These are phyloP conservation scores for Gambusia affinis DNA, from an alignment of 2,113 vertebrate genomes.

Conservation along the genomic window DNA sequence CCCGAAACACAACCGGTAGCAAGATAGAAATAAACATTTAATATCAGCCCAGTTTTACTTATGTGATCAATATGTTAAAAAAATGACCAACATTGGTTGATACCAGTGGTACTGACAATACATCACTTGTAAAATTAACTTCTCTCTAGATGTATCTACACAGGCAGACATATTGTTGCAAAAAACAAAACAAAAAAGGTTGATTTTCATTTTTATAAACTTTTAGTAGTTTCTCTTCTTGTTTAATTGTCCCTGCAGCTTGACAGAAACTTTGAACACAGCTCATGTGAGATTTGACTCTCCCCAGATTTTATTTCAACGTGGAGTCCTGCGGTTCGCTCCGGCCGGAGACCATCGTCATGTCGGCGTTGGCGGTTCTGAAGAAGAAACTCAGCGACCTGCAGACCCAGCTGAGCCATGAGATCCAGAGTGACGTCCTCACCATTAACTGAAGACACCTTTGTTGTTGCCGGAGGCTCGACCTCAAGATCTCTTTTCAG, in stretches of 20 bases:
- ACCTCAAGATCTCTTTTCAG: neutral
- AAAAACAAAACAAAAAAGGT: no score
- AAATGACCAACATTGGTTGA: no score
- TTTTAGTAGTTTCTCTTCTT: no score
- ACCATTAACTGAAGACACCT: slow-evolving; percentile 87
- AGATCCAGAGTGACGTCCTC: slow-evolving; percentile 96
- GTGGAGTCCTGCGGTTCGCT: slow-evolving; percentile 97
- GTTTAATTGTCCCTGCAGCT: neutral
- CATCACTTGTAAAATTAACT: no score
- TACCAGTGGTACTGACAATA: no score
- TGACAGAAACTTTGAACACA: neutral
- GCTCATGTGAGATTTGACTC: neutral
- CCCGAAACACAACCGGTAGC: no score
- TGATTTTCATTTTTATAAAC: no score
- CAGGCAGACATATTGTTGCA: no score
- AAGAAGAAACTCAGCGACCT: slow-evolving; percentile 98
- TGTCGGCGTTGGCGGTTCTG: slow-evolving; percentile 90
- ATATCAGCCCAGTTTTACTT: no score
- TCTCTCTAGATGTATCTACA: no score
- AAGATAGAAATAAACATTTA: no score
- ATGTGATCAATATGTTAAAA: no score
- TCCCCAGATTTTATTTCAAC: slow-evolving; percentile 92
- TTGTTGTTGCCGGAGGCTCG: neutral
- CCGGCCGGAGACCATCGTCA: slow-evolving; percentile 94
- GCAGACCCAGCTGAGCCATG: slow-evolving; percentile 96